phyloP scores from a whole-genome alignment of 1,140 invertebrate genomes.

The Hypothenemus hampei region DNA sequence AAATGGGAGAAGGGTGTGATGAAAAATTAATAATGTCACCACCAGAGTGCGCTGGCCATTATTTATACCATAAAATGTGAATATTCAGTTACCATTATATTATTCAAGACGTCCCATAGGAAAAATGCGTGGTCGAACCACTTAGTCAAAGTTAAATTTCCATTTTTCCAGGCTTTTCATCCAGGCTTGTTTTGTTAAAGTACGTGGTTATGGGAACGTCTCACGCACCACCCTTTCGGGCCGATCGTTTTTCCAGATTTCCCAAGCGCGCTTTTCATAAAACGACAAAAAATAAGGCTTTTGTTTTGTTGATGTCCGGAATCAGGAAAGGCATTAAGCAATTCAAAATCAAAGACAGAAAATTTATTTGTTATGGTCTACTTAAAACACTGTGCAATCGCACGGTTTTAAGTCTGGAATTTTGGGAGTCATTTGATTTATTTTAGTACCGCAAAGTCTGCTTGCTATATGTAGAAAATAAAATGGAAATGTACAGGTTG shows the following conservation, averaged over 20 bases:
- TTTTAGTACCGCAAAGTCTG: too few relatives aligned
- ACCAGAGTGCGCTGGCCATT: not conserved
- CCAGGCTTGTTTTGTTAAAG: not conserved
- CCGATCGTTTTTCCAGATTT: not conserved
- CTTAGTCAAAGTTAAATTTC: conserved; percentile 3
- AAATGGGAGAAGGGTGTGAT: not conserved
- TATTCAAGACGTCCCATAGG: not conserved
- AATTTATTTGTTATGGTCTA: too few relatives aligned
- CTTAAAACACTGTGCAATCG: too few relatives aligned
- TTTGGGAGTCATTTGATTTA: too few relatives aligned
- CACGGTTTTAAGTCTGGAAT: too few relatives aligned
- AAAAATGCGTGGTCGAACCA: not conserved
- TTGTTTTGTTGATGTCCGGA: not conserved
- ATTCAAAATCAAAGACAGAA: too few relatives aligned
- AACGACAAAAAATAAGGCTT: not conserved
- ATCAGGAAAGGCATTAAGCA: not conserved
- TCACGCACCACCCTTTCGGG: not conserved
- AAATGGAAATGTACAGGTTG: too few relatives aligned
- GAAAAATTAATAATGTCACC: not conserved
- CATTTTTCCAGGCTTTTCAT: conserved; percentile 2
- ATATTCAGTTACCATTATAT: not conserved
- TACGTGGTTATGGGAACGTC: not conserved
- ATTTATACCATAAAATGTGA: not conserved
- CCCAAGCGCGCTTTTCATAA: not conserved
- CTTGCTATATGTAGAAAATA: too few relatives aligned